Evolutionary conservation across 53 echinoderm and acorn worm species (phyloP).

Genomic region (Echinarachnius parma): DNA sequence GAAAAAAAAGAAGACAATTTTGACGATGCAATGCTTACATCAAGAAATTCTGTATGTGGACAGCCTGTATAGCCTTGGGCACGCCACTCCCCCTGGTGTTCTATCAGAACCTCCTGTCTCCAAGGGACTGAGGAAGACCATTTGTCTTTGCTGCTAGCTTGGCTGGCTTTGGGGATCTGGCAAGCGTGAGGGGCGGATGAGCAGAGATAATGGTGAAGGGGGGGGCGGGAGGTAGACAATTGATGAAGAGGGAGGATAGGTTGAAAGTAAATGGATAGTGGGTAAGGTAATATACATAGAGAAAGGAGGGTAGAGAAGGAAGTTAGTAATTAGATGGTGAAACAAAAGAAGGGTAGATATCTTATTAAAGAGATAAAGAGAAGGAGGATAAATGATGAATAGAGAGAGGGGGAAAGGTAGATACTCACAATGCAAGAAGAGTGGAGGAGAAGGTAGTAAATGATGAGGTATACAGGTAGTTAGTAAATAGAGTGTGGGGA

Average conservation of each 20-base stretch:
- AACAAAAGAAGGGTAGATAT: neutral
- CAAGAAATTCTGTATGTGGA: conserved; percentile 68
- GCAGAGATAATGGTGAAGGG: neutral
- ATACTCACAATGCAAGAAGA: too few relatives aligned
- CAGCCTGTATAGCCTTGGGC: conserved; percentile 61
- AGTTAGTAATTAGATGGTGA: neutral
- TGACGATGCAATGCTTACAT: conserved; percentile 55
- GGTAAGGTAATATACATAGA: too few relatives aligned
- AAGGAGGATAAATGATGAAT: neutral
- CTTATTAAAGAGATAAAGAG: neutral
- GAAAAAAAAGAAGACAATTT: neutral
- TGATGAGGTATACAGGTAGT: too few relatives aligned
- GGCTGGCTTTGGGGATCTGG: conserved; percentile 13
- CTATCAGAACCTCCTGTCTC: conserved; percentile 61
- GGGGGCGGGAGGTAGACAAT: neutral
- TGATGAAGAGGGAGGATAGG: neutral
- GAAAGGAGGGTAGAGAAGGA: neutral
- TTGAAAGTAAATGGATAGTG: neutral
- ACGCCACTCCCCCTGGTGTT: conserved; percentile 74
- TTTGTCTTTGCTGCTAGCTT: neutral
- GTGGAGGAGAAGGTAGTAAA: neutral
- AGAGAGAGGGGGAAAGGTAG: neutral
- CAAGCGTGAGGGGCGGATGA: neutral
- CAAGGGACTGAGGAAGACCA: neutral
- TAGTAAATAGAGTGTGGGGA: neutral